Percentiles rank a stretch among this genome's conserved stretches.
Evolutionary conservation across 2,888 invertebrate genomes (phyloP).

Genomic region (Caenorhabditis japonica): DNA sequence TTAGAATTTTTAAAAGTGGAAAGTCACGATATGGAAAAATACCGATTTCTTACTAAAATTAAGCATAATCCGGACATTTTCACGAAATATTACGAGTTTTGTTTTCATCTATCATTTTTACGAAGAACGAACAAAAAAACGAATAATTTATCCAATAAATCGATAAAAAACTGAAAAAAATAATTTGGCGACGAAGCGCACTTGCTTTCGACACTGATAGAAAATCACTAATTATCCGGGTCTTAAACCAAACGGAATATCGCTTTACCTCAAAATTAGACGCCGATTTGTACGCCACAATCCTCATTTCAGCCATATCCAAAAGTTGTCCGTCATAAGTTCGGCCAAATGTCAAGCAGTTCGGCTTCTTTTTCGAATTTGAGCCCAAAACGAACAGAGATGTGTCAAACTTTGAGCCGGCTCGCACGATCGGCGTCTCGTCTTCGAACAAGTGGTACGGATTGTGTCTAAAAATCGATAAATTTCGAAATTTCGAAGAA

Average conservation of each 20-base stretch:
- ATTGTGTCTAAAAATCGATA: constrained; percentile 70
- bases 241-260: neutral
- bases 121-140: neutral
- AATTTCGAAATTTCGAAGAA: too few relatives aligned
- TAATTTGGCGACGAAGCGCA: neutral
- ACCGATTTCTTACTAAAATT: too few relatives aligned
- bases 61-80: too few relatives aligned
- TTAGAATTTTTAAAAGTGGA: too few relatives aligned
- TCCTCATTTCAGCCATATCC: constrained; percentile 95
- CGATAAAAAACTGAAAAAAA: too few relatives aligned
- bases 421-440: constrained; percentile 84
- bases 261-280: constrained; percentile 67
- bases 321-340: constrained; percentile 90
- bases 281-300: constrained; percentile 85
- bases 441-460: constrained; percentile 94
- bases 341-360: constrained; percentile 80
- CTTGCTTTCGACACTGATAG: too few relatives aligned
- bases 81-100: too few relatives aligned
- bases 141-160: neutral
- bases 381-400: constrained; percentile 91
- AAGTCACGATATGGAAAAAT: too few relatives aligned
- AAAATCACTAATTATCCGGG: too few relatives aligned
- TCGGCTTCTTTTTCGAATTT: constrained; percentile 87
- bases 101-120: too few relatives aligned
- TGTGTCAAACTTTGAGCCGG: constrained; percentile 85